A percentile compares a stretch with the other conserved stretches of the same genome.
Evolutionary conservation across 2,888 invertebrate species (phyloP).

Genomic region (Cheilosia pagana): DNA sequence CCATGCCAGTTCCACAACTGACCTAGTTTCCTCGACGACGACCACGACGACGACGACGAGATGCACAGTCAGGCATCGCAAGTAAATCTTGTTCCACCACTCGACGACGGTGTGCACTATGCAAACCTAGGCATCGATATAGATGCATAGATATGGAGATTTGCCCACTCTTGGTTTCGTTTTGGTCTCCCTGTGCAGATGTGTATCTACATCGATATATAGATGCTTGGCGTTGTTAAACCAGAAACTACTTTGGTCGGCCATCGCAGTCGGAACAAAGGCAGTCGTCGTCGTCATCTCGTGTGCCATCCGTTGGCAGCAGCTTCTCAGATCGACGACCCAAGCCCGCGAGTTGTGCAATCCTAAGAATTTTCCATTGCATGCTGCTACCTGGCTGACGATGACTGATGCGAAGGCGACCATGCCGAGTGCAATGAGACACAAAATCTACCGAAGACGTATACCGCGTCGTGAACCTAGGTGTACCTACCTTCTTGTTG

Average conservation of each 20-base stretch:
- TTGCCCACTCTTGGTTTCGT: conserved; percentile 71
- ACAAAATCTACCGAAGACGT: conserved; percentile 37
- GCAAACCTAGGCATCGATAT: conserved; percentile 58
- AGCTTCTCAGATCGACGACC: conserved; percentile 71
- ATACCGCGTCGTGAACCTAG: conserved; percentile 57
- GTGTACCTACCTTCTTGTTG: conserved; percentile 23
- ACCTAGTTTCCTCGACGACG: conserved; percentile 82
- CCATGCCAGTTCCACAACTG: conserved; percentile 79
- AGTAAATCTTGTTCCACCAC: conserved; percentile 71
- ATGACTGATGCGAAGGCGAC: conserved; percentile 63
- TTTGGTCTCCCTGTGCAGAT: conserved; percentile 44
- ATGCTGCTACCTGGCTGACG: conserved; percentile 22
- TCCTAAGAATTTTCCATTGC: conserved; percentile 63
- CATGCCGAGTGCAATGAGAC: conserved; percentile 54
- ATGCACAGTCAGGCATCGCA: conserved; percentile 68
- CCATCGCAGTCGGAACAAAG: conserved; percentile 40
- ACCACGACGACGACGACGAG: conserved; percentile 80
- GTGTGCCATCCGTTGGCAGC: conserved; percentile 62
- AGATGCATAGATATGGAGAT: conserved; percentile 67
- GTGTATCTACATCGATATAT: conserved; percentile 53
- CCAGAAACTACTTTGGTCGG: conserved; percentile 49
- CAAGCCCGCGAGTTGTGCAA: conserved; percentile 57
- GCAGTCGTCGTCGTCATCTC: conserved; percentile 57
- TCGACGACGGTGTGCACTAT: conserved; percentile 51
- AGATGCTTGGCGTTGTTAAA: conserved; percentile 50